A percentile compares a stretch with the other conserved stretches of the same genome.
Conservation (phyloP, 2,888 invertebrate genomes). For the Heliconius aoede region DNA sequence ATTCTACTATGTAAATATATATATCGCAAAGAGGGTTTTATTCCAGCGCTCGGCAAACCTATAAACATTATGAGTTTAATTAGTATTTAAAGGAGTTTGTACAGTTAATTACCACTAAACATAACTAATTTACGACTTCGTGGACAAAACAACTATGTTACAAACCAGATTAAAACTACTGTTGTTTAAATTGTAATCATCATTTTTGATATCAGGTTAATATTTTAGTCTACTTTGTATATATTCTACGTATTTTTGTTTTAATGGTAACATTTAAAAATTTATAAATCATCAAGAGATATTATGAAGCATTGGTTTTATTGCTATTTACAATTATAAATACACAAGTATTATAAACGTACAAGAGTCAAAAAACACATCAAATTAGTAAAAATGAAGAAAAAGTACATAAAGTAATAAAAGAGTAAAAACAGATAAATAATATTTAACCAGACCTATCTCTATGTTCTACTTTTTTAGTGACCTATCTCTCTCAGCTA, state of each 20-base stretch:
- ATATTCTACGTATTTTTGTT: no score
- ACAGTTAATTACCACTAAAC: conserved; percentile 22
- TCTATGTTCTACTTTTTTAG: no score
- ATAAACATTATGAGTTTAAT: conserved; percentile 22
- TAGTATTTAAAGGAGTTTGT: conserved; percentile 24
- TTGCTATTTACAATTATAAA: no score
- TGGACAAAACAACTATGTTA: conserved; percentile 15
- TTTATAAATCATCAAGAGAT: not conserved
- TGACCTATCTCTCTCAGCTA: no score
- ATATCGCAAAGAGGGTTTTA: conserved; percentile 5
- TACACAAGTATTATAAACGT: no score
- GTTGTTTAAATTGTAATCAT: not conserved
- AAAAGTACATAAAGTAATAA: no score
- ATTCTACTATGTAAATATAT: conserved; percentile 8
- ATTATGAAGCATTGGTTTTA: not conserved
- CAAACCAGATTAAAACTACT: not conserved
- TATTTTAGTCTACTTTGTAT: not conserved
- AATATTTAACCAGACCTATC: no score
- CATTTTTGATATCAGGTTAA: not conserved
- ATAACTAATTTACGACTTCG: conserved; percentile 20
- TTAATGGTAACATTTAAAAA: no score
- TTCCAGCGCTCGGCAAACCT: conserved; percentile 11
- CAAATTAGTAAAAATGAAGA: no score
- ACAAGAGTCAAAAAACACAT: no score
- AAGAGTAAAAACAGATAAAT: no score